Base-by-base conservation (phyloP, 2,888 invertebrate species). In the Drosophila subquinaria region DNA sequence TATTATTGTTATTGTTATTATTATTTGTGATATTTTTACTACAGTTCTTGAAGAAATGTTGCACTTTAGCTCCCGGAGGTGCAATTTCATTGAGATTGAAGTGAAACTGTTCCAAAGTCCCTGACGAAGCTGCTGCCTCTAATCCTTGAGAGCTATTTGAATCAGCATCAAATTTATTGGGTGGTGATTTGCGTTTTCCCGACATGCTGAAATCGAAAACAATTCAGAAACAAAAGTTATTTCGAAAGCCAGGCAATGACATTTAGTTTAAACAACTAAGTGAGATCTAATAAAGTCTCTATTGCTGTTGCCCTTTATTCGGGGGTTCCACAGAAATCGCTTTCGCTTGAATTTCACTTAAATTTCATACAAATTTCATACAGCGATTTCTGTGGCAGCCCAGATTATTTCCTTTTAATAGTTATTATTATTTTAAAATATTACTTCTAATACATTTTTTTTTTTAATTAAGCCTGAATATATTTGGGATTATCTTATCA, bases 141-240 rank as follows among this genome's bases (percentile, higher is more conserved):
- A 67, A 56, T 36, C 38, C 73, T 43, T 64, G 56, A 6, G 59
- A 66, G 47, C 57, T 69, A 42, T 61, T 68, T 35, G 66, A 67
- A 47, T 79, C 96, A 38, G 33, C 96, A 95, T 97, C 97, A 94
- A 97, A 95, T 95, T 98, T 98, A 91, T 97, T 97, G 93, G 98
- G 98, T 93, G 97, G 97, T 93, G 97, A 98, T 94, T 98, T 98
- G 94, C 98, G 96, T 96, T 98, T 98, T 94, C 97, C 97, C 95
- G 97, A 98, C 98, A 98, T 98, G 94, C 96, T 97, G 33, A 5
- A 60, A 50, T 10, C 15, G 3, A 27, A 17, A 43, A 23, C 23
- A 6, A 6, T 43, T 20, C 11, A 13, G 13, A 6, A 43, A 10
- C 11, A 13, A 23, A 6, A 43, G 17, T 42, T 20, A 20, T 13